Base-by-base conservation (phyloP, 2,888 invertebrate species). In the Apamea anceps region DNA sequence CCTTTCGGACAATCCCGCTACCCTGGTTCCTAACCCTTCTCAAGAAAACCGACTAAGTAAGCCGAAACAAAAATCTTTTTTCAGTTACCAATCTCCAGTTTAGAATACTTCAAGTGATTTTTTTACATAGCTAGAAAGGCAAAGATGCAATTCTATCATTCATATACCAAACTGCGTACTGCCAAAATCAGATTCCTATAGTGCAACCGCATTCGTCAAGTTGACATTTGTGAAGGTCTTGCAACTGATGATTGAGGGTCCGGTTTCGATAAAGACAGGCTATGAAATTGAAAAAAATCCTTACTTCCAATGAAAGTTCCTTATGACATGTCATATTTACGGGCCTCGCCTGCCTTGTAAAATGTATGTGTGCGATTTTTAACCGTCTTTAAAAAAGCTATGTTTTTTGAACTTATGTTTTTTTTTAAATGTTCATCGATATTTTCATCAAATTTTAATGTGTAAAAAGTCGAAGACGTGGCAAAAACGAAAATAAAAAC, bases 291-390 rank as follows among this genome's bases (percentile, higher is more conserved):
- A 25, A 28, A 70, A 57, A 10, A 7, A 2, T 18, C 13, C 8
- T 18, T 4, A 15, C 51, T 57, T 57, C 4, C 25, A 80, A 28
- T 80, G 21, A 81, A 32, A 77, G 25, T 76, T 77, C 25, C 0
- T 4, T 13, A 32, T 3, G 5, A 8, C 28, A 28, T 42, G 28
- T 28, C 8, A 13, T 37, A 37, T 37, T n/a, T 18, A 32, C 25
- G 37, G 18, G 42, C 7, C 21, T 54, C 62, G 13, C 28, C 7
- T 2, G 15, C 7, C 15, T 28, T 62, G 15, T 28, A 18, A 63
- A 57, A 10, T 57, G 12, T 25, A 57, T 57, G 25, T 54, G 2
- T 21, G 2, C 51, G 8, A 54, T 57, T 25, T 57, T 57, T 57
- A 57, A 25, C 57, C 3, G 10, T 25, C 25, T 57, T 57, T 0